Evolutionary conservation across 2,888 invertebrate genomes (phyloP).

Genomic region (Oeneis ivallda): DNA sequence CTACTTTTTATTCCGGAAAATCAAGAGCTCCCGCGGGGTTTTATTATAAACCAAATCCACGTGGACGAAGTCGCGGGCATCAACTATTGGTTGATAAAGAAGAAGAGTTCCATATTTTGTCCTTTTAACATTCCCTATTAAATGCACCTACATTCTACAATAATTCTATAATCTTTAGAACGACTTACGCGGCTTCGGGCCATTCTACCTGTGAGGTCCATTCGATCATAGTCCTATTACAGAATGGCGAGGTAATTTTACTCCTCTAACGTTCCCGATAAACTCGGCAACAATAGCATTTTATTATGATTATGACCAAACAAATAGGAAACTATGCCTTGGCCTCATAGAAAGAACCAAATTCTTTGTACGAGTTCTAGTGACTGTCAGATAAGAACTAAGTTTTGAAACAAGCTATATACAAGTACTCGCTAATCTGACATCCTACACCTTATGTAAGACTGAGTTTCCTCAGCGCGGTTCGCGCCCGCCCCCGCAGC

Average conservation of each 20-base stretch:
- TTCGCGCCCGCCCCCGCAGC: too few relatives aligned
- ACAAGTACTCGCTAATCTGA: too few relatives aligned
- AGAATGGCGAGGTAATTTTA: constrained; percentile 17
- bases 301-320: constrained; percentile 20
- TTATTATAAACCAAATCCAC: too few relatives aligned
- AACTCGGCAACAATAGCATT: constrained; percentile 23
- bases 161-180: constrained; percentile 2
- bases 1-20: too few relatives aligned
- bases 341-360: background rate
- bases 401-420: background rate
- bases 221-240: constrained; percentile 19
- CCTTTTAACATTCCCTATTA: background rate
- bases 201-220: constrained; percentile 17
- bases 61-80: too few relatives aligned
- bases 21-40: too few relatives aligned
- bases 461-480: too few relatives aligned
- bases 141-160: background rate
- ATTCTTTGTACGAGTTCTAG: background rate
- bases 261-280: constrained; percentile 19
- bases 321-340: constrained; percentile 19
- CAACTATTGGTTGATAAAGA: too few relatives aligned
- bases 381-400: too few relatives aligned
- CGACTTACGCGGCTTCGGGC: constrained; percentile 2
- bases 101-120: too few relatives aligned
- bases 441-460: too few relatives aligned